Conservation (phyloP, 1,140 invertebrate species). For the Zaprionus capensis region DNA sequence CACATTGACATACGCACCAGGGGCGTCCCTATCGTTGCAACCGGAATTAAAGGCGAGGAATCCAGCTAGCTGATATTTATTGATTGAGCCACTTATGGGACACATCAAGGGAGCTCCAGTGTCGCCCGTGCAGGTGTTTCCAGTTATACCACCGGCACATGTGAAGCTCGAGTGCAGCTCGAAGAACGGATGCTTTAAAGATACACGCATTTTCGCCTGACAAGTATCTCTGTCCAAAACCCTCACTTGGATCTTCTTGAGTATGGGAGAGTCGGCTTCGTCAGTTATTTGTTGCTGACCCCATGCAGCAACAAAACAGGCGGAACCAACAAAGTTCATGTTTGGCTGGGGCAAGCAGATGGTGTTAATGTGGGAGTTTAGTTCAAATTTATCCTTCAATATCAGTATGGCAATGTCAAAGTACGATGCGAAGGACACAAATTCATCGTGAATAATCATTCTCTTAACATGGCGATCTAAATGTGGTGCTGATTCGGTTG, state of each 20-base stretch:
- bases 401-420: not conserved
- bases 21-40: not conserved
- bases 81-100: not conserved
- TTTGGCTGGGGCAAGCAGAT: not conserved
- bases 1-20: not conserved
- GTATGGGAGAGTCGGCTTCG: not conserved
- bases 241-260: not conserved
- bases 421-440: not conserved
- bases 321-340: not conserved
- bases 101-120: not conserved
- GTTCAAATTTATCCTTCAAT: not conserved
- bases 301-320: not conserved
- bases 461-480: not conserved
- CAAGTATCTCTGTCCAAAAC: not conserved
- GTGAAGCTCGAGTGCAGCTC: not conserved
- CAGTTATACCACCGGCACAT: not conserved
- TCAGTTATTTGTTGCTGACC: not conserved
- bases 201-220: not conserved
- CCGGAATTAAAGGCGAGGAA: not conserved
- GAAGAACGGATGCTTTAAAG: accelerated
- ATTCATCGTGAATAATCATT: not conserved
- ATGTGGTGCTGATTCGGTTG: not conserved
- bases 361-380: not conserved
- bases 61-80: not conserved
- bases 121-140: not conserved